These are phyloP conservation scores for Acanthisitta chloris DNA, from an alignment of 2,113 vertebrate species.

Conservation along the genomic window DNA sequence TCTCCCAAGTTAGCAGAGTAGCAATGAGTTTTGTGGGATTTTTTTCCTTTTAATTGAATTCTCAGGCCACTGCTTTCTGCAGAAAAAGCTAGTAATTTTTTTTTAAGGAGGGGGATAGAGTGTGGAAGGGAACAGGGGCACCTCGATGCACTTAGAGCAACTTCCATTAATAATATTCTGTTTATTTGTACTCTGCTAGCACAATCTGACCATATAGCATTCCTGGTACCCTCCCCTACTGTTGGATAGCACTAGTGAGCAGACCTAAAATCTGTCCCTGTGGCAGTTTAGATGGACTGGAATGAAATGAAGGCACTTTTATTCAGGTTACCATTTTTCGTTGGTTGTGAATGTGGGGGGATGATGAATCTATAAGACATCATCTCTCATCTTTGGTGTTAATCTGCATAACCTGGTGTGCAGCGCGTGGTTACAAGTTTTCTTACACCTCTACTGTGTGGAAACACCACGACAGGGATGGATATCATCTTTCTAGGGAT, in stretches of 20 bases:
- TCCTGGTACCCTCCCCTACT: background rate
- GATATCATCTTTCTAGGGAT: background rate
- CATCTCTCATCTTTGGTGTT: background rate
- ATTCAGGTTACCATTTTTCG: background rate
- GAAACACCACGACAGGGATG: background rate
- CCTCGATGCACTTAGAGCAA: fast-evolving
- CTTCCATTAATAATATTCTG: background rate
- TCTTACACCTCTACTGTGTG: background rate
- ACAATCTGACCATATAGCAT: background rate
- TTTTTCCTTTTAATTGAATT: background rate
- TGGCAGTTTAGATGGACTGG: background rate
- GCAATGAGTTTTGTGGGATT: background rate
- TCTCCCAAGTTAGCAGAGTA: background rate
- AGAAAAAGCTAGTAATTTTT: background rate
- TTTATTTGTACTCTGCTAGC: background rate
- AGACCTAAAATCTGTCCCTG: background rate
- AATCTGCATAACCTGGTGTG: background rate
- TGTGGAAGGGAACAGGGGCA: background rate
- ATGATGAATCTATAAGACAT: background rate
- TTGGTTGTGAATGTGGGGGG: background rate
- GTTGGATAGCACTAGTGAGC: background rate
- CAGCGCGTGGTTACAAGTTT: background rate
- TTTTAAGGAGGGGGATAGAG: background rate
- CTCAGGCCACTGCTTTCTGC: background rate
- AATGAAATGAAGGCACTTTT: background rate